A percentile compares a stretch with the other conserved stretches of the same genome.
Conservation (phyloP, 2,113 vertebrate species). For the Oostethus manadensis region DNA sequence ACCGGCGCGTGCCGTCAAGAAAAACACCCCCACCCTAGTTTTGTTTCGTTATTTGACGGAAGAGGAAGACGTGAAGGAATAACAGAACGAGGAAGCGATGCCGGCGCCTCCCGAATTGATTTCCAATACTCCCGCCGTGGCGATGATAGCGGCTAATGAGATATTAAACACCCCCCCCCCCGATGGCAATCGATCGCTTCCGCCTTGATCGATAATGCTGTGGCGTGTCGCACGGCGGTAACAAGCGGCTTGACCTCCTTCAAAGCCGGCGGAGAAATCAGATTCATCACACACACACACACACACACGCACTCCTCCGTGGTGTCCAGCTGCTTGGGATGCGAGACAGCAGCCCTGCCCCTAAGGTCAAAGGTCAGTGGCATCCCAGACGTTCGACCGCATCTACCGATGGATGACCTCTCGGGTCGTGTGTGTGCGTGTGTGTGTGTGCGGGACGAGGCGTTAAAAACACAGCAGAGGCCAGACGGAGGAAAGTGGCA, state of each 20-base stretch:
- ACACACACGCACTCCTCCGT: constrained; percentile 1
- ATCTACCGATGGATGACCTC: constrained; percentile 3
- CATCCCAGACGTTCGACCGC: constrained; percentile 7
- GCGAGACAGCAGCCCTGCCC: not conserved
- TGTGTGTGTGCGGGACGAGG: not conserved
- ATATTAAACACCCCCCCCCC: constrained; percentile 53
- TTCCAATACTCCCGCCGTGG: constrained; percentile 61
- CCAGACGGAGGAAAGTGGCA: not conserved
- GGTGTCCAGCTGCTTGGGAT: constrained; percentile 7
- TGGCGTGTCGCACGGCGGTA: constrained; percentile 17
- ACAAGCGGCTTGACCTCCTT: constrained; percentile 17
- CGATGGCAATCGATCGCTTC: constrained; percentile 20
- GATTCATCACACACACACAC: constrained; percentile 18
- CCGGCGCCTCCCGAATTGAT: constrained; percentile 56
- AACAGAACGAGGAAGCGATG: constrained; percentile 27
- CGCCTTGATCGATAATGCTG: constrained; percentile 42
- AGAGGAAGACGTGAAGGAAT: no score
- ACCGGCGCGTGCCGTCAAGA: no score
- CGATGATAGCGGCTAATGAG: constrained; percentile 60
- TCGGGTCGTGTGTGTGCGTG: not conserved
- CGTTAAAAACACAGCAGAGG: not conserved
- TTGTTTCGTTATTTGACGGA: no score
- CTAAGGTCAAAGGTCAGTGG: not conserved
- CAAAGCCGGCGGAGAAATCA: not conserved
- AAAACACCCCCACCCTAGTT: no score